phyloP scores from a whole-genome alignment of 2,113 vertebrate species.

The Camelus dromedarius region DNA sequence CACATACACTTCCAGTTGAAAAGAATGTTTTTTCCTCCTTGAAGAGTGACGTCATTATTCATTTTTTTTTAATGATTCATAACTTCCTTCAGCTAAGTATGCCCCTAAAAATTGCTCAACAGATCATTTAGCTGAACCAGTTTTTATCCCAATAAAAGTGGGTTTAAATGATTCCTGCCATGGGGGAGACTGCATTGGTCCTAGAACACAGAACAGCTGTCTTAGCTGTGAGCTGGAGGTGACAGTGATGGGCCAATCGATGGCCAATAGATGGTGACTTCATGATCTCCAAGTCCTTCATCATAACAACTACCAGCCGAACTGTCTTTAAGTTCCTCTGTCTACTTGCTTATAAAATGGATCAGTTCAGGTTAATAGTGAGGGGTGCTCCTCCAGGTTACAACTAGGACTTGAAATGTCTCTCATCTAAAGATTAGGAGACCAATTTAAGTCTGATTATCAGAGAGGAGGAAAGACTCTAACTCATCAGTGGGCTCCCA shows the following conservation, averaged over 20 bases:
- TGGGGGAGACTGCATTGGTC: fast-evolving
- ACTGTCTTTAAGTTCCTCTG: background rate
- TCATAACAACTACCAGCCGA: background rate
- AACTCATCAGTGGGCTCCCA: background rate
- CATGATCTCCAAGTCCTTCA: background rate
- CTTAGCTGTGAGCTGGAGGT: background rate
- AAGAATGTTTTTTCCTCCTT: background rate
- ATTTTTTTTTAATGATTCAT: background rate
- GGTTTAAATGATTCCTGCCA: background rate
- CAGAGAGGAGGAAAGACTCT: background rate
- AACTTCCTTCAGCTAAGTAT: background rate
- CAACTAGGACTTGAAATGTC: background rate
- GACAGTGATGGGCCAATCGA: no score
- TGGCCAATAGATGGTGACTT: background rate
- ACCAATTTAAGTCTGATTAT: background rate
- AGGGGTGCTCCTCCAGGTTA: background rate
- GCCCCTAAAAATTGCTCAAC: background rate
- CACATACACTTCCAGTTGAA: background rate
- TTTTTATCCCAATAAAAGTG: background rate
- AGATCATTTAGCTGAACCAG: background rate
- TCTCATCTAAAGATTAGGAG: background rate
- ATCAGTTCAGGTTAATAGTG: background rate
- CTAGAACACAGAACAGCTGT: background rate
- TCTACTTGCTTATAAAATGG: background rate
- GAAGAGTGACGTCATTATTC: background rate